phyloP scores from a whole-genome alignment of 2,888 invertebrate species.

The Aspidiotus destructor region DNA sequence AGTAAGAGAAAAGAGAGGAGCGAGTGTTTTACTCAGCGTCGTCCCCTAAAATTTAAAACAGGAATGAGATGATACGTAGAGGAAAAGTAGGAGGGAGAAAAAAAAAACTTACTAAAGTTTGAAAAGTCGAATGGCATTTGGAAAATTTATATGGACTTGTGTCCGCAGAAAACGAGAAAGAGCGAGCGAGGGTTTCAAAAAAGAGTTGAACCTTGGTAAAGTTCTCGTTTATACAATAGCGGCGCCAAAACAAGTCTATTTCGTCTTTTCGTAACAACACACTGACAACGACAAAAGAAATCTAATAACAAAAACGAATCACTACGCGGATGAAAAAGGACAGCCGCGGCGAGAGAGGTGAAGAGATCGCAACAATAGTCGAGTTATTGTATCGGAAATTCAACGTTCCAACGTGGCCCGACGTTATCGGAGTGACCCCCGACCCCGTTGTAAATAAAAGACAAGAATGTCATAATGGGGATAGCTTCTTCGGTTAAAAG shows the following conservation, averaged over 20 bases:
- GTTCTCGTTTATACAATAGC: slow-evolving; percentile 24
- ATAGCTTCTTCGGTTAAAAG: slow-evolving; percentile 30
- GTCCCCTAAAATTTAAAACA: no score
- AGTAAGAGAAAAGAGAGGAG: no score
- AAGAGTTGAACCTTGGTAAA: slow-evolving; percentile 43
- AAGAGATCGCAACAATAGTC: slow-evolving; percentile 31
- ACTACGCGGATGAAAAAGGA: background rate
- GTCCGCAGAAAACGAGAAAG: slow-evolving; percentile 36
- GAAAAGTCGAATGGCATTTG: slow-evolving; percentile 27
- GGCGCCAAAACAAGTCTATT: slow-evolving; percentile 31
- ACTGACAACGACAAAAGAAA: slow-evolving; percentile 29
- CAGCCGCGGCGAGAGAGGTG: slow-evolving; percentile 5
- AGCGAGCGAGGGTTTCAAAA: slow-evolving; percentile 47
- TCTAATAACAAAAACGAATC: slow-evolving; percentile 23
- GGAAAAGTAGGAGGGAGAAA: background rate
- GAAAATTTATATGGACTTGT: slow-evolving; percentile 18
- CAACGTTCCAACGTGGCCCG: background rate
- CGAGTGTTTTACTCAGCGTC: no score
- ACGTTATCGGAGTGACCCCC: slow-evolving; percentile 30
- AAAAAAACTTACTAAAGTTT: slow-evolving; percentile 25
- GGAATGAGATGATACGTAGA: no score
- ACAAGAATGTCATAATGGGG: slow-evolving; percentile 31
- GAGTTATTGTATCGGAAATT: slow-evolving; percentile 32
- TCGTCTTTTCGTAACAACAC: slow-evolving; percentile 21
- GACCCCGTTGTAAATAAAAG: slow-evolving; percentile 28